Evolutionary conservation across 1,140 invertebrate species (phyloP).

Genomic region (Leptonema lineaticorne): DNA sequence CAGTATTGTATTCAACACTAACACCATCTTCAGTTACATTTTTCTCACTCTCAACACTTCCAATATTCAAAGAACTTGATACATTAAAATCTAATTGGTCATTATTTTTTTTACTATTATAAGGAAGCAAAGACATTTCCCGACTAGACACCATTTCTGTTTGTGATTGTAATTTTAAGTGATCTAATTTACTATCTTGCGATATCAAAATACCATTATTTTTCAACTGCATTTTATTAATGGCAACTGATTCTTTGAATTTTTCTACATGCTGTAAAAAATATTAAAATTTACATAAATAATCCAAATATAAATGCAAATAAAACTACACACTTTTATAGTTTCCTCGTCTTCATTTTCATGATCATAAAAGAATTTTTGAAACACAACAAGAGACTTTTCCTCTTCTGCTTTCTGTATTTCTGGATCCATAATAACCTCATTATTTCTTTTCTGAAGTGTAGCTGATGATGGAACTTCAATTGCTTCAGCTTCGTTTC

Average conservation of each 20-base stretch:
- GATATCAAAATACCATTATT: constrained; percentile 47
- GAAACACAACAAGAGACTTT: constrained; percentile 34
- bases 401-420: constrained; percentile 34
- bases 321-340: background rate
- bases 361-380: constrained; percentile 29
- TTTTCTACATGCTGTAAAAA: constrained; percentile 49
- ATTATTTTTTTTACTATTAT: background rate
- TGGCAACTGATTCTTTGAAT: constrained; percentile 48
- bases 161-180: constrained; percentile 17
- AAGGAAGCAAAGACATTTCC: background rate
- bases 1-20: background rate
- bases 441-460: constrained; percentile 4
- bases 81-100: background rate
- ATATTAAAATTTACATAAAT: constrained; percentile 3
- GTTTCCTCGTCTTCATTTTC: constrained; percentile 27
- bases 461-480: constrained; percentile 58
- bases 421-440: background rate
- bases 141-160: background rate
- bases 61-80: background rate
- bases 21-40: background rate
- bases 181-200: constrained; percentile 25
- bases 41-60: background rate
- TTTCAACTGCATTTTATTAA: constrained; percentile 48
- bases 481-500: constrained; percentile 81
- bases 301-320: background rate